Evolutionary conservation across 2,113 vertebrate species (phyloP), one percentile per base, ranked within the genome.

Genomic region (Corvus hawaiiensis): DNA sequence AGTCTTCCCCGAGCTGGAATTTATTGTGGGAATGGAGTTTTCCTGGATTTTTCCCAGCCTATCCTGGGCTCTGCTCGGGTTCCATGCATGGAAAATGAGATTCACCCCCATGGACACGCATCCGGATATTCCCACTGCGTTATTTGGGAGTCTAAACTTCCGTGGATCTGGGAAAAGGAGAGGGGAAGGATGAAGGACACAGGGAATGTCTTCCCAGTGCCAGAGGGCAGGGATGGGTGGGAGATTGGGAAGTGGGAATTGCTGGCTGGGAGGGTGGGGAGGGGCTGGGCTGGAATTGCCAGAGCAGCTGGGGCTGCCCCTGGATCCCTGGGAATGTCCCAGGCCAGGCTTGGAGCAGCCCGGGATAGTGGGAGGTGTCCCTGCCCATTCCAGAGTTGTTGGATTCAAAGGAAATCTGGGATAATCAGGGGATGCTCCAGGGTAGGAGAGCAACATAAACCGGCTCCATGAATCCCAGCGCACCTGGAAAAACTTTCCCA

Each of bases 391-490:
- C 43, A 49, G n/a, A 48, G 73, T 33, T 14, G 4, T 8, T 18
- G 43, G 55, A 30, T 23, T 13, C 0, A 14, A 75, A 55, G 5
- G 11, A 59, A 48, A 48, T 59, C 8, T 0, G 4, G n/a, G 55
- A 59, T 18, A n/a, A 66, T 12, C 23, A 21, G 14, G 35, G 26
- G 11, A 33, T 19, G 10, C 23, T 76, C 79, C 33, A 52, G 55
- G 28, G 11, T 68, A 61, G 52, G 67, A 27, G 17, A 27, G 21
- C 7, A 39, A 39, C 8, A 3, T 10, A 14, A 84, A n/a, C 6
- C 24, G 3, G 24, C 18, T 51, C 63, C 10, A 2, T 10, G n/a
- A 51, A 8, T 22, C 22, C 27, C 49, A 46, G 22, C 15, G 67
- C 37, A 46, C 12, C 19, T 17, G 3, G 48, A 22, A 67, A 51